phyloP scores from a whole-genome alignment of 1,140 invertebrate genomes.

The Lysiphlebus fabarum region DNA sequence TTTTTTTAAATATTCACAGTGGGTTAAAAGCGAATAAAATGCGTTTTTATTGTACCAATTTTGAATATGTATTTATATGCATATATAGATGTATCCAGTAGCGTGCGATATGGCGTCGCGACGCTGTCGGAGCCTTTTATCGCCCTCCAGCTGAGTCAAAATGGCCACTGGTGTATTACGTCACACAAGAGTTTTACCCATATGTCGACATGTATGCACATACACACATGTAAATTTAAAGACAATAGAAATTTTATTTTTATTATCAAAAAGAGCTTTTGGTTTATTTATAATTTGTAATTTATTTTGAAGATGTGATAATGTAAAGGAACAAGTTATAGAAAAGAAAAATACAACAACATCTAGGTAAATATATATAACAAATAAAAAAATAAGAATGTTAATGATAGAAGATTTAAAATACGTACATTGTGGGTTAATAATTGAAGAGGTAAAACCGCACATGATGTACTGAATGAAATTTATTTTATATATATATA shows the following conservation, averaged over 20 bases:
- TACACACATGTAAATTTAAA: conserved; percentile 1
- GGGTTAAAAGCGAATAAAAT: conserved; percentile 13
- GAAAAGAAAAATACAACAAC: too few relatives aligned
- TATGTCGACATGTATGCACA: conserved; percentile 19
- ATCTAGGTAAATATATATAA: too few relatives aligned
- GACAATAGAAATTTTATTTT: neutral
- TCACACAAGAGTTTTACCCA: conserved; percentile 36
- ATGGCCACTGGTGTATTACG: conserved; percentile 48
- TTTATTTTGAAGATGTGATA: too few relatives aligned
- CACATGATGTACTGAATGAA: too few relatives aligned
- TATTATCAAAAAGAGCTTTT: too few relatives aligned
- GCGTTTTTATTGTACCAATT: conserved; percentile 9
- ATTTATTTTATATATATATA: too few relatives aligned
- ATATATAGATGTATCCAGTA: neutral
- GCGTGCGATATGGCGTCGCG: conserved; percentile 48
- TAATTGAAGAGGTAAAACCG: too few relatives aligned
- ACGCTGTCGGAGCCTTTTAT: conserved; percentile 45
- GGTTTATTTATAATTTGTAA: too few relatives aligned
- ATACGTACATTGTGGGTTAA: too few relatives aligned
- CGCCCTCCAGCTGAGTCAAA: conserved; percentile 52
- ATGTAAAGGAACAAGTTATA: too few relatives aligned
- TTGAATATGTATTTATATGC: neutral
- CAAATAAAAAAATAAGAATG: too few relatives aligned
- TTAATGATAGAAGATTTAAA: too few relatives aligned
- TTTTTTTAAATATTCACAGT: conserved; percentile 2